A percentile compares a stretch with the other conserved stretches of the same genome.
Conservation (phyloP, 2,113 vertebrate species). For the Rana temporaria region DNA sequence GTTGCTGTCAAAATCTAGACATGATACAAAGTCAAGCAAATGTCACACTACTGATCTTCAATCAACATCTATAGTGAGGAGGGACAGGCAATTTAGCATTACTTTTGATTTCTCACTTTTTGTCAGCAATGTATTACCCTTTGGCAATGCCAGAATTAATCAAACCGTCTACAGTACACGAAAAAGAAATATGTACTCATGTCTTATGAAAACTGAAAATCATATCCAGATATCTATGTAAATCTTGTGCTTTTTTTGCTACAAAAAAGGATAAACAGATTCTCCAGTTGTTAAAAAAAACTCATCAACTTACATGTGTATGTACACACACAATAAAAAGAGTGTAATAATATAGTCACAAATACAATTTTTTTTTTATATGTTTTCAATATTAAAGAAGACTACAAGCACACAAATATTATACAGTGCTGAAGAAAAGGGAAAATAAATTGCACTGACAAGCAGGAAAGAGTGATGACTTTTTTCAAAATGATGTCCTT, state of each 20-base stretch:
- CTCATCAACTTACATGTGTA: slow-evolving; percentile 2
- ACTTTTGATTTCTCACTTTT: slow-evolving; percentile 50
- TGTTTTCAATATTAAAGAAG: neutral
- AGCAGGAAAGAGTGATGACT: slow-evolving; percentile 43
- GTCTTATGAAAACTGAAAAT: slow-evolving; percentile 14
- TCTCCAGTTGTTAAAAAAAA: slow-evolving; percentile 7
- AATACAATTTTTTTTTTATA: slow-evolving; percentile 21
- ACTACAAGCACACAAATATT: slow-evolving; percentile 31
- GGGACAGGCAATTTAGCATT: slow-evolving; percentile 44
- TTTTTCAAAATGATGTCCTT: slow-evolving; percentile 54
- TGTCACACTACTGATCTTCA: slow-evolving; percentile 33
- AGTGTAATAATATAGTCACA: neutral
- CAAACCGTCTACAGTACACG: slow-evolving; percentile 37
- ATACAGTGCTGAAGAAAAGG: neutral
- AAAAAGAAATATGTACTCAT: slow-evolving; percentile 40
- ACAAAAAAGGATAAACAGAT: neutral
- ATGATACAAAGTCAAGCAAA: slow-evolving; percentile 38
- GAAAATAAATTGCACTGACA: slow-evolving; percentile 42
- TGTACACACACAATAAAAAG: neutral
- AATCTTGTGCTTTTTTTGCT: neutral
- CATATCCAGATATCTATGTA: slow-evolving; percentile 12
- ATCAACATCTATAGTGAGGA: slow-evolving; percentile 22
- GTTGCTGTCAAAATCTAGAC: slow-evolving; percentile 12
- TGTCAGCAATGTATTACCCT: slow-evolving; percentile 35
- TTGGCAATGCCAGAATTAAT: slow-evolving; percentile 45